phyloP scores from a whole-genome alignment of 2,797 vertebrate genomes.

The Microcaecilia unicolor region DNA sequence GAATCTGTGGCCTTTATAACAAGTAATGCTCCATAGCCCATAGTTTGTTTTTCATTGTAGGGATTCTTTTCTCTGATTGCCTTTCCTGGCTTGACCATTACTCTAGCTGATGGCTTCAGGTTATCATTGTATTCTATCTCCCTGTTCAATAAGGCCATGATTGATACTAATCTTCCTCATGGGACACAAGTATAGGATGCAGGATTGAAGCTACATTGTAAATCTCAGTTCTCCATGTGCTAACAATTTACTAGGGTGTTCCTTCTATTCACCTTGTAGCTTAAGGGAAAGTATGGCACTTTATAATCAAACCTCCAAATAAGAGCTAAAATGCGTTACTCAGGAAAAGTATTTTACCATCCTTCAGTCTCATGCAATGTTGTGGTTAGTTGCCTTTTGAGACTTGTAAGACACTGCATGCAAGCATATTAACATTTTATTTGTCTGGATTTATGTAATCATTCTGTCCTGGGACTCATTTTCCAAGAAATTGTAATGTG shows the following conservation, averaged over 20 bases:
- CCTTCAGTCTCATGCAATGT: no score
- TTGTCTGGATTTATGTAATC: no score
- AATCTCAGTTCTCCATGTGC: slow-evolving; percentile 57
- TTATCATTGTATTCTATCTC: slow-evolving; percentile 64
- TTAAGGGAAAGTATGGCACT: slow-evolving; percentile 35
- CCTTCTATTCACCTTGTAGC: slow-evolving; percentile 46
- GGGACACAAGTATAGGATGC: slow-evolving; percentile 57
- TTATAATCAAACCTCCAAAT: slow-evolving; percentile 34
- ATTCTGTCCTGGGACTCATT: no score
- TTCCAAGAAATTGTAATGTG: no score
- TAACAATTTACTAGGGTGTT: slow-evolving; percentile 53
- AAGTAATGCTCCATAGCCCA: slow-evolving; percentile 42
- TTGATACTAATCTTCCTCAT: slow-evolving; percentile 65
- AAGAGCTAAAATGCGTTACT: no score
- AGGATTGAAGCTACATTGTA: slow-evolving; percentile 51
- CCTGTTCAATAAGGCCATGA: slow-evolving; percentile 63
- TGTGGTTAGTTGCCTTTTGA: no score
- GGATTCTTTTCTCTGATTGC: slow-evolving; percentile 64
- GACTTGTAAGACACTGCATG: no score
- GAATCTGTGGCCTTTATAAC: slow-evolving; percentile 26
- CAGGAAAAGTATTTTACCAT: no score
- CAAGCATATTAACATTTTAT: no score
- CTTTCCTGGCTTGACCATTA: slow-evolving; percentile 57
- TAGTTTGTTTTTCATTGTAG: slow-evolving; percentile 40
- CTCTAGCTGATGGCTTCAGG: slow-evolving; percentile 60